These are phyloP conservation scores for Dynastes grantii DNA, from an alignment of 2,888 invertebrate species.

Conservation along the genomic window DNA sequence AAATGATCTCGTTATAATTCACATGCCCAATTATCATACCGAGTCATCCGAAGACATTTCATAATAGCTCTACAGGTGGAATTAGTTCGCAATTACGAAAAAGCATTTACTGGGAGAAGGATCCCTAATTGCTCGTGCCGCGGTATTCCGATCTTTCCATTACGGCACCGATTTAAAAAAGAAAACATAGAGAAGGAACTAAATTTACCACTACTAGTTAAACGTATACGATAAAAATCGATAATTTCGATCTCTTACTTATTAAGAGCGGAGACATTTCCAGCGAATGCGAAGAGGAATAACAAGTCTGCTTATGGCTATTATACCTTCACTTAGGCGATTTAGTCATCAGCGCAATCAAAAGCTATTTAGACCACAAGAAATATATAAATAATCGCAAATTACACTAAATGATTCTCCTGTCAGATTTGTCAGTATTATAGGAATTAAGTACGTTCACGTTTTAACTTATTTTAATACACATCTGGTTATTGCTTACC, in stretches of 20 bases:
- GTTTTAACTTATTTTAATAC: slow-evolving; percentile 51
- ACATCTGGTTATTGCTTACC: slow-evolving; percentile 40
- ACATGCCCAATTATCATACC: slow-evolving; percentile 15
- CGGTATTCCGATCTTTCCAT: slow-evolving; percentile 19
- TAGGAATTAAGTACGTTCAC: slow-evolving; percentile 36
- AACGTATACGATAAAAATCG: slow-evolving; percentile 25
- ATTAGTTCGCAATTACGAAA: slow-evolving; percentile 45
- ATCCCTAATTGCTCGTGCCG: slow-evolving; percentile 17
- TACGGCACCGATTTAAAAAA: slow-evolving; percentile 10
- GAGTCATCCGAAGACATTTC: slow-evolving; percentile 6
- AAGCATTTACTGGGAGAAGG: slow-evolving; percentile 22
- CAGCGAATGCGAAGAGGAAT: slow-evolving; percentile 20
- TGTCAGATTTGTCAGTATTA: slow-evolving; percentile 47
- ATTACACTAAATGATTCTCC: slow-evolving; percentile 47
- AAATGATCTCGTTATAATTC: slow-evolving; percentile 24
- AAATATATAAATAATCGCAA: slow-evolving; percentile 50
- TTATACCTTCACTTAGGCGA: slow-evolving; percentile 51
- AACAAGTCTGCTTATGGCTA: slow-evolving; percentile 33
- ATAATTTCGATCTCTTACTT: slow-evolving; percentile 36
- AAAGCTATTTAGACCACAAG: slow-evolving; percentile 50
- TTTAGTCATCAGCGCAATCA: slow-evolving; percentile 53
- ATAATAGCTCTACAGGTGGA: slow-evolving; percentile 17
- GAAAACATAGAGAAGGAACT: slow-evolving; percentile 22
- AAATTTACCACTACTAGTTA: slow-evolving; percentile 16
- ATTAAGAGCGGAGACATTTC: slow-evolving; percentile 26